These are phyloP conservation scores for Argyra leucocephala DNA, from an alignment of 2,888 invertebrate species.

Conservation along the genomic window DNA sequence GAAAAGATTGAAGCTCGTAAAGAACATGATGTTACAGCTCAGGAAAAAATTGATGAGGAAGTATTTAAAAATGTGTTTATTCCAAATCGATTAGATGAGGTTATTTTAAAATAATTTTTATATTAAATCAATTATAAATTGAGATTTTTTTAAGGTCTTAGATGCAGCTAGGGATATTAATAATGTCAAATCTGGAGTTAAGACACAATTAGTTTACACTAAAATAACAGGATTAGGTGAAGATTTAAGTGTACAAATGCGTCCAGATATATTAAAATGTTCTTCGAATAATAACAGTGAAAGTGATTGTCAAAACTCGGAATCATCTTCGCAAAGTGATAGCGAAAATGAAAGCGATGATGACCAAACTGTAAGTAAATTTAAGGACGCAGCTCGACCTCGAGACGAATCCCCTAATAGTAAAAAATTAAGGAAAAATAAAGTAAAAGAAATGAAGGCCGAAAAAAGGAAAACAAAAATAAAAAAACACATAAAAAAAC, in stretches of 20 bases:
- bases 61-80: constrained; percentile 91
- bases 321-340: constrained; percentile 21
- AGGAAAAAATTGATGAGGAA: constrained; percentile 77
- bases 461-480: too few relatives aligned
- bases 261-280: constrained; percentile 52
- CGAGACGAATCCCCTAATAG: constrained; percentile 73
- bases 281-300: constrained; percentile 33
- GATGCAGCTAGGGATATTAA: background rate
- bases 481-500: too few relatives aligned
- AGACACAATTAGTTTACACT: background rate
- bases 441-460: background rate
- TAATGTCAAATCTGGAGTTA: background rate
- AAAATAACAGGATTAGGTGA: background rate
- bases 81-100: constrained; percentile 84
- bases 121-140: background rate
- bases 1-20: constrained; percentile 55
- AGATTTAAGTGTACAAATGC: constrained; percentile 63
- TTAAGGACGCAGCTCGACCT: constrained; percentile 57
- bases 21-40: constrained; percentile 57
- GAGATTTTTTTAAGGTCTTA: background rate
- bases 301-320: constrained; percentile 18
- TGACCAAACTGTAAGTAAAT: constrained; percentile 45
- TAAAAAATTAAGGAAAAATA: constrained; percentile 72
- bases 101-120: constrained; percentile 33
- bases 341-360: constrained; percentile 17